Conservation (phyloP, 2,113 vertebrate genomes). For the Corynorhinus townsendii region DNA sequence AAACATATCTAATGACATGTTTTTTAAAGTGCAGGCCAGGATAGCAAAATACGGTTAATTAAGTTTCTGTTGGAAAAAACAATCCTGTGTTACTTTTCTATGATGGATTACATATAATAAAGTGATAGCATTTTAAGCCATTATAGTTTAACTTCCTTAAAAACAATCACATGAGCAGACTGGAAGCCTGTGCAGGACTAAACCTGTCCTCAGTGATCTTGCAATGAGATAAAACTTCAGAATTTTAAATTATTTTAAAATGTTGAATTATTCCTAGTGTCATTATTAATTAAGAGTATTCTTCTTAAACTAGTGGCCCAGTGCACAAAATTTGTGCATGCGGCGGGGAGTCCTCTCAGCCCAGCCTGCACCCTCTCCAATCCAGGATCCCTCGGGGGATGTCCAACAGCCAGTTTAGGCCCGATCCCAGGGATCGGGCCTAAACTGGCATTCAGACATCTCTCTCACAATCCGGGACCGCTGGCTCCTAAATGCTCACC, state of each 20-base stretch:
- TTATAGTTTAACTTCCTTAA: not conserved
- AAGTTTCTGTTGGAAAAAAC: not conserved
- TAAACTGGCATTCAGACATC: too few relatives aligned
- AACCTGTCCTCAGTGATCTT: not conserved
- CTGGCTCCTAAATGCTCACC: too few relatives aligned
- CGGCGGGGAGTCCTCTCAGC: too few relatives aligned
- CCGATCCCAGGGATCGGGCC: too few relatives aligned
- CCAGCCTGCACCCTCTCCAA: too few relatives aligned
- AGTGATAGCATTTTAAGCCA: not conserved
- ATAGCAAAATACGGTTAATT: not conserved
- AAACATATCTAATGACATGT: not conserved
- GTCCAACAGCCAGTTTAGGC: too few relatives aligned
- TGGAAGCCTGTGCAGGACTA: not conserved
- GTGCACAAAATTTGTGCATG: too few relatives aligned
- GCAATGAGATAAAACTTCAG: not conserved
- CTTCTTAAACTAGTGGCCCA: not conserved
- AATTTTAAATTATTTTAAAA: conserved; percentile 20
- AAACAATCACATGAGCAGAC: not conserved
- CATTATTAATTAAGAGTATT: not conserved
- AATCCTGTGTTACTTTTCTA: not conserved
- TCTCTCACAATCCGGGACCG: too few relatives aligned
- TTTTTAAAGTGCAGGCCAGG: not conserved
- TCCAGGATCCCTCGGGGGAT: too few relatives aligned
- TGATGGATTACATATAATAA: not conserved
- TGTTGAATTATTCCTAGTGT: not conserved